Conservation (phyloP, 1,140 invertebrate genomes). For the Pseudomyrmex cubaensis region DNA sequence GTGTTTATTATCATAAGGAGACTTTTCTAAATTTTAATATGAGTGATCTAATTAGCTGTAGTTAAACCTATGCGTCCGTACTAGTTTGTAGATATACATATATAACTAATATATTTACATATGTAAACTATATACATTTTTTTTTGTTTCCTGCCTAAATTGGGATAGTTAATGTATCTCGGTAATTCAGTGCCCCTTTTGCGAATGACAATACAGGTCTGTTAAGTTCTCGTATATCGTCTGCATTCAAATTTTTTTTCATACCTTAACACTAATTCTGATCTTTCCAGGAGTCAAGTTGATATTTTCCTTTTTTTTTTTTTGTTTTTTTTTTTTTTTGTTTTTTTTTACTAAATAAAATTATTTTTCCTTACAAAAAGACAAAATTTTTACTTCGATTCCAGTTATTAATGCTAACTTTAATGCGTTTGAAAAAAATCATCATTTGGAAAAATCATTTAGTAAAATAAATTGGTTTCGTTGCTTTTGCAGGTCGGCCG, state of each 20-base stretch:
- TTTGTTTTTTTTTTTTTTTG: conserved; percentile 72
- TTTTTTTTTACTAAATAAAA: conserved; percentile 73
- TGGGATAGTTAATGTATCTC: conserved; percentile 12
- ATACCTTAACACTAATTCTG: conserved; percentile 81
- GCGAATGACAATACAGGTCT: conserved; percentile 69
- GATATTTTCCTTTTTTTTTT: conserved; percentile 74
- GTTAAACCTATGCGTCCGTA: conserved; percentile 63
- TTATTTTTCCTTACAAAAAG: conserved; percentile 60
- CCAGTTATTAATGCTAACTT: conserved; percentile 58
- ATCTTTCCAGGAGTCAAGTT: conserved; percentile 82
- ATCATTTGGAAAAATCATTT: conserved; percentile 51
- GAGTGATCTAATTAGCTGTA: conserved; percentile 63
- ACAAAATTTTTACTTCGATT: conserved; percentile 66
- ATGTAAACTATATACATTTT: conserved; percentile 48
- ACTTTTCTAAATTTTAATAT: conserved; percentile 59
- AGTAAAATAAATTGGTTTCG: conserved; percentile 78
- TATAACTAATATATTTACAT: conserved; percentile 62
- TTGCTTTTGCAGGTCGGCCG: conserved; percentile 82
- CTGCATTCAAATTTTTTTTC: conserved; percentile 72
- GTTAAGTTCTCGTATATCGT: conserved; percentile 70
- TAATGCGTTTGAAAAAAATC: conserved; percentile 46
- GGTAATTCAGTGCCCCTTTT: conserved; percentile 74
- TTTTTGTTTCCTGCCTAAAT: conserved; percentile 35
- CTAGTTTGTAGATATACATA: conserved; percentile 41
- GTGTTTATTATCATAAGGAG: conserved; percentile 38